A percentile compares a stretch with the other conserved stretches of the same genome.
These are phyloP conservation scores for Callithrix jacchus DNA, from an alignment of 2,113 vertebrate genomes.

Conservation along the genomic window DNA sequence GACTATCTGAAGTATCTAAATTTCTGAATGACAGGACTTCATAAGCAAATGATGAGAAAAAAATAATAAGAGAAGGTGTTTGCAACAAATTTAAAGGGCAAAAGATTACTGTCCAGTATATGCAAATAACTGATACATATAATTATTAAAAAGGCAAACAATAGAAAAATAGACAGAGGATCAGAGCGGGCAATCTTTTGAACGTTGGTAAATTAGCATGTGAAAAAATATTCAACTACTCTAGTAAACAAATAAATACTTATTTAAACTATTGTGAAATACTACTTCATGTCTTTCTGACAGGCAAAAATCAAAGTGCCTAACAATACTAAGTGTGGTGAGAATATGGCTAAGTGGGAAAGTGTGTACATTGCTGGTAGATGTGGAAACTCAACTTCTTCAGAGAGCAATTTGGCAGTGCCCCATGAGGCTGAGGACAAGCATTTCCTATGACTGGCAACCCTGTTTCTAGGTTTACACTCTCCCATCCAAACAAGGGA, in stretches of 20 bases:
- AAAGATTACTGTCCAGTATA: background rate
- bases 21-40: background rate
- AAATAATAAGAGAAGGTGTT: background rate
- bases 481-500: background rate
- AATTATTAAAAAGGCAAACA: background rate
- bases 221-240: background rate
- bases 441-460: background rate
- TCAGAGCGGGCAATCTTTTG: background rate
- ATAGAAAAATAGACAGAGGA: conserved; percentile 15
- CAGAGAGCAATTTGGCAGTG: background rate
- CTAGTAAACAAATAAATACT: background rate
- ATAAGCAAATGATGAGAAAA: conserved; percentile 2
- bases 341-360: background rate
- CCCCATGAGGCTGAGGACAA: background rate
- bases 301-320: background rate
- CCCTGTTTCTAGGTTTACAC: background rate
- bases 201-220: background rate
- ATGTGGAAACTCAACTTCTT: background rate
- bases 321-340: background rate
- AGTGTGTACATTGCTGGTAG: background rate
- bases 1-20: background rate
- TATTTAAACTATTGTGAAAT: background rate
- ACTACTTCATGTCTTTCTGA: background rate
- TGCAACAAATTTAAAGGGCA: background rate
- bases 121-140: background rate